Conservation (phyloP, 2,113 vertebrate genomes). For the Mirza zaza region DNA sequence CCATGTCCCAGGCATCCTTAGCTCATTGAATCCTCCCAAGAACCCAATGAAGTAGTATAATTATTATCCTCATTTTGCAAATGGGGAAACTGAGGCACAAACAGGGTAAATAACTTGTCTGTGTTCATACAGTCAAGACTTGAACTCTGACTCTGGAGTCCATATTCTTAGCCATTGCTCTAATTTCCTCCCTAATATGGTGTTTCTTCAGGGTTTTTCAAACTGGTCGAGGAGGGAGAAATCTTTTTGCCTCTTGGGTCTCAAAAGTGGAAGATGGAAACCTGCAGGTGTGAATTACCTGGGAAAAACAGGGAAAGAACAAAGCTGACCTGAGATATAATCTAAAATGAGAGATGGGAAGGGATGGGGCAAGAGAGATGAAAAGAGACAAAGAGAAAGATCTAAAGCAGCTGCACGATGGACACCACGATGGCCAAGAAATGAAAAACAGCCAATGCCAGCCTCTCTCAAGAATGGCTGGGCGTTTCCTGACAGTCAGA, state of each 20-base stretch:
- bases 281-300: not conserved
- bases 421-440: not conserved
- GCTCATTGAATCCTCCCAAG: not conserved
- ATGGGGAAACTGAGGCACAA: not conserved
- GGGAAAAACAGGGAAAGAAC: not conserved
- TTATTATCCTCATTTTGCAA: not conserved
- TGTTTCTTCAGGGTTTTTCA: conserved; percentile 16
- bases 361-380: not conserved
- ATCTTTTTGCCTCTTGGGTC: not conserved
- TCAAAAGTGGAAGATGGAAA: not conserved
- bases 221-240: not conserved
- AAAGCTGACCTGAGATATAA: not conserved
- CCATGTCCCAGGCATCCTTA: not conserved
- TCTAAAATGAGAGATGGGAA: not conserved
- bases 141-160: not conserved
- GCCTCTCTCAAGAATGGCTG: not conserved
- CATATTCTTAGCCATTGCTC: not conserved
- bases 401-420: not conserved
- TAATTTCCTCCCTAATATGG: not conserved
- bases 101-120: not conserved
- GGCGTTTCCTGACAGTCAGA: not conserved
- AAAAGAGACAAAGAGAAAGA: not conserved
- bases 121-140: not conserved
- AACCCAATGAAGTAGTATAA: not conserved
- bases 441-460: not conserved